A percentile compares a stretch with the other conserved stretches of the same genome.
These are phyloP conservation scores for Chrysodeixis includens DNA, from an alignment of 2,888 invertebrate species.

Conservation along the genomic window DNA sequence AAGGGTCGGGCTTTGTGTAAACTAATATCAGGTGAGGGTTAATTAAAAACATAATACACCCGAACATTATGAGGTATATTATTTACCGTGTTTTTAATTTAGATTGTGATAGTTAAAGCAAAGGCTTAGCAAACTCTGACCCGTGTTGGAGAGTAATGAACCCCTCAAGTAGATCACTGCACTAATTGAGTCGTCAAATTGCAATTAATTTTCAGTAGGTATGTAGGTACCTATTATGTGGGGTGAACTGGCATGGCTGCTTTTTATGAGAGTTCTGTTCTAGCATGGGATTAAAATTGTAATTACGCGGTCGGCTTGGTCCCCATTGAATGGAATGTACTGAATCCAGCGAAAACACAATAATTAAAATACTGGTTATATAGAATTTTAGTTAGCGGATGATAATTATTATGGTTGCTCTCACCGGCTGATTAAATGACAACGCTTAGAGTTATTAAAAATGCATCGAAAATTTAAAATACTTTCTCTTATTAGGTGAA, in stretches of 20 bases:
- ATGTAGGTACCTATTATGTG: neutral
- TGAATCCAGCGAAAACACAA: neutral
- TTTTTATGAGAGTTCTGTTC: neutral
- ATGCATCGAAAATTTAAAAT: no score
- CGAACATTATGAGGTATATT: neutral
- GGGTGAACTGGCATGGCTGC: neutral
- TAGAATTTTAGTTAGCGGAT: slow-evolving; percentile 10
- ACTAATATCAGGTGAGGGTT: slow-evolving; percentile 2
- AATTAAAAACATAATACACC: neutral
- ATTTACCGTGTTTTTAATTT: neutral
- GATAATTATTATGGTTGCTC: slow-evolving; percentile 7
- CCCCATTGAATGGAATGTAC: neutral
- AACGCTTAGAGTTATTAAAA: no score
- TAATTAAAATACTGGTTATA: neutral
- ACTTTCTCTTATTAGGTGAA: no score
- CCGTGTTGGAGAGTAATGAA: neutral
- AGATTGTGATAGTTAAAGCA: neutral
- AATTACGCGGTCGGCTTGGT: neutral
- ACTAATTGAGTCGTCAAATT: neutral
- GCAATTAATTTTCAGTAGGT: neutral
- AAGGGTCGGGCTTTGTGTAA: slow-evolving; percentile 4
- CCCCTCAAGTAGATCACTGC: neutral
- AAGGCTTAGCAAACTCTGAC: neutral
- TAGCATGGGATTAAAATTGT: neutral
- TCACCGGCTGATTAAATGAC: neutral